A percentile compares a stretch with the other conserved stretches of the same genome.
phyloP scores from a whole-genome alignment of 1,140 invertebrate genomes.

The Monochamus saltuarius region DNA sequence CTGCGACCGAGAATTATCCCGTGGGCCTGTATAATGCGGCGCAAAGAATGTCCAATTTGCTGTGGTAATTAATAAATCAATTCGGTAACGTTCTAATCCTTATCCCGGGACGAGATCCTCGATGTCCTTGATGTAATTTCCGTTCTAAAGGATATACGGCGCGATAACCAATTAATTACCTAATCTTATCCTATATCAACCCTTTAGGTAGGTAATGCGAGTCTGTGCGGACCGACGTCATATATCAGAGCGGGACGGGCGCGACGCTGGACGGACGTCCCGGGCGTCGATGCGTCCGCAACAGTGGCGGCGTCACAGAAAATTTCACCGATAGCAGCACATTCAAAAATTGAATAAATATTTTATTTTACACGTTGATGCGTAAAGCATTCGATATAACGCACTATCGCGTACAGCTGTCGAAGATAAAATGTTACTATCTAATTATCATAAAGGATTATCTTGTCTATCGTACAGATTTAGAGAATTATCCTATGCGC shows the following conservation, averaged over 20 bases:
- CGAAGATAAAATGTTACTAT: too few species aligned
- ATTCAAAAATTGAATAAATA: too few species aligned
- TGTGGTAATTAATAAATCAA: constrained; percentile 22
- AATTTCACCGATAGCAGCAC: too few species aligned
- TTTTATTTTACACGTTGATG: too few species aligned
- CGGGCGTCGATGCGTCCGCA: constrained; percentile 9
- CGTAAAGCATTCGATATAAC: too few species aligned
- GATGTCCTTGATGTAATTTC: constrained; percentile 28
- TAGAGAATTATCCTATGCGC: too few species aligned
- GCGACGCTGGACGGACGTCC: constrained; percentile 2
- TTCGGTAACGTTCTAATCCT: constrained; percentile 22
- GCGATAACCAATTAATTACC: constrained; percentile 44
- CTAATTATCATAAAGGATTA: too few species aligned
- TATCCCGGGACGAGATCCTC: constrained; percentile 19
- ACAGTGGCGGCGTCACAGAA: constrained; percentile 10
- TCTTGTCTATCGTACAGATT: too few species aligned
- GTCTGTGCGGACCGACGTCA: constrained; percentile 26
- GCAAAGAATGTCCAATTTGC: constrained; percentile 16
- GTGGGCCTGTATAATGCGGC: too few species aligned
- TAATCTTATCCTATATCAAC: constrained; percentile 42
- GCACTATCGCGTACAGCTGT: too few species aligned
- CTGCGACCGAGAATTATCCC: too few species aligned
- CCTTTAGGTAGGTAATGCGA: constrained; percentile 38
- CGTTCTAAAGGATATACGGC: constrained; percentile 23
- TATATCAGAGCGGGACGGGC: constrained; percentile 30